phyloP scores from a whole-genome alignment of 2,797 vertebrate genomes.

The Helicolenus hilgendorfi region DNA sequence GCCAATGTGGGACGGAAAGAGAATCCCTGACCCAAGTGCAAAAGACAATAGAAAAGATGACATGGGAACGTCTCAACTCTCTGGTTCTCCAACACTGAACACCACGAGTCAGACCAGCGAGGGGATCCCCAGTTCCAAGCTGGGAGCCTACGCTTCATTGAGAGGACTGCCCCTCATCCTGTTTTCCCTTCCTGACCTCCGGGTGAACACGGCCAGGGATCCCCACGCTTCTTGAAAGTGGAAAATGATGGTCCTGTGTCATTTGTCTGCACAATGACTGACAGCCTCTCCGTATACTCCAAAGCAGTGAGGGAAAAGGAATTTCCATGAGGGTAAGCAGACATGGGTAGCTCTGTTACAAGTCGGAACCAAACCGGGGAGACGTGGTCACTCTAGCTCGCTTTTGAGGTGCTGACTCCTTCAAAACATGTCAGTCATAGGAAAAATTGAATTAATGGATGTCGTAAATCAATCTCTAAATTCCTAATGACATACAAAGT shows the following conservation, averaged over 20 bases:
- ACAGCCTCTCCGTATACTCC: conserved; percentile 34
- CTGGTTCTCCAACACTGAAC: conserved; percentile 84
- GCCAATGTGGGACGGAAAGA: conserved; percentile 71
- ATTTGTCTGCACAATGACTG: conserved; percentile 63
- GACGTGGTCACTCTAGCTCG: conserved; percentile 41
- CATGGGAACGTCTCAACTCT: conserved; percentile 87
- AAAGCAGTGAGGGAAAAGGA: conserved; percentile 54
- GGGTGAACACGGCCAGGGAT: conserved; percentile 61
- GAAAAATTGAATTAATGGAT: conserved; percentile 30
- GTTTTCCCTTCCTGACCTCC: conserved; percentile 69
- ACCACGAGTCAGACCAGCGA: conserved; percentile 67
- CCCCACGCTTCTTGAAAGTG: conserved; percentile 58
- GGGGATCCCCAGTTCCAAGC: conserved; percentile 67
- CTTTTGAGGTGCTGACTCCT: conserved; percentile 41
- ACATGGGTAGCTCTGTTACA: conserved; percentile 59
- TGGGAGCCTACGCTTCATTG: conserved; percentile 12
- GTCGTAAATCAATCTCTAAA: conserved; percentile 9
- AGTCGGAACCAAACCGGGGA: conserved; percentile 33
- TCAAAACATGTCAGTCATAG: conserved; percentile 28
- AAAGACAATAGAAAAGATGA: conserved; percentile 83
- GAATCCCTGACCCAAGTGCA: conserved; percentile 71
- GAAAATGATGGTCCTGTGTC: conserved; percentile 79
- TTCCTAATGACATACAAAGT: neutral
- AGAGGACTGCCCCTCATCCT: conserved; percentile 75
- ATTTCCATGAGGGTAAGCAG: conserved; percentile 74